Conservation (phyloP, 2,797 vertebrate species). For the Myotis planiceps region DNA sequence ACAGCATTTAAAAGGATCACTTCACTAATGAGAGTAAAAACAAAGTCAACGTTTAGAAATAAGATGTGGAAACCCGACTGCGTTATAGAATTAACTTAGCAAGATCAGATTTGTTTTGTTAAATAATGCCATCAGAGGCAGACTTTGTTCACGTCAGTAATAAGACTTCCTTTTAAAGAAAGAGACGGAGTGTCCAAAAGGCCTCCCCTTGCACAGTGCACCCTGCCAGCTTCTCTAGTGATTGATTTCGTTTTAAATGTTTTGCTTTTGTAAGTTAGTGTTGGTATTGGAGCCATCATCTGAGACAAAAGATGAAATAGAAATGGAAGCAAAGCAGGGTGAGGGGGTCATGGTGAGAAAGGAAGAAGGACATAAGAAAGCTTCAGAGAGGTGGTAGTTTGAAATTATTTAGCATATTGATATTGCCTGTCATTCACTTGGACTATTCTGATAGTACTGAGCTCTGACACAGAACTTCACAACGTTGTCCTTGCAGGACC, state of each 20-base stretch:
- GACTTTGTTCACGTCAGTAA: background rate
- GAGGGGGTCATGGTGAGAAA: background rate
- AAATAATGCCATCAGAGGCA: background rate
- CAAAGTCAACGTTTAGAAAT: background rate
- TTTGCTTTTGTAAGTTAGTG: background rate
- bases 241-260: background rate
- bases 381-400: background rate
- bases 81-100: background rate
- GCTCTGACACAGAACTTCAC: conserved; percentile 12
- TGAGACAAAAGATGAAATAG: background rate
- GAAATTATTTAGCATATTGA: background rate
- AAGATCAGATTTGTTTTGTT: conserved; percentile 13
- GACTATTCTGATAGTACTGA: background rate
- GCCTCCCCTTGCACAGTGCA: background rate
- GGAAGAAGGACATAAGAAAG: background rate
- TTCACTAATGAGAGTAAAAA: background rate
- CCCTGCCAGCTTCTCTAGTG: background rate
- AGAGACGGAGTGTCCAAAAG: background rate
- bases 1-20: background rate
- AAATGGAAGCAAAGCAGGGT: background rate
- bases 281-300: background rate
- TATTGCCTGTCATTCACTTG: background rate
- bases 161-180: conserved; percentile 36
- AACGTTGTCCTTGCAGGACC: background rate
- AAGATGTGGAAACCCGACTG: background rate